phyloP scores from a whole-genome alignment of 2,888 invertebrate species.

The Nudaria mundana region DNA sequence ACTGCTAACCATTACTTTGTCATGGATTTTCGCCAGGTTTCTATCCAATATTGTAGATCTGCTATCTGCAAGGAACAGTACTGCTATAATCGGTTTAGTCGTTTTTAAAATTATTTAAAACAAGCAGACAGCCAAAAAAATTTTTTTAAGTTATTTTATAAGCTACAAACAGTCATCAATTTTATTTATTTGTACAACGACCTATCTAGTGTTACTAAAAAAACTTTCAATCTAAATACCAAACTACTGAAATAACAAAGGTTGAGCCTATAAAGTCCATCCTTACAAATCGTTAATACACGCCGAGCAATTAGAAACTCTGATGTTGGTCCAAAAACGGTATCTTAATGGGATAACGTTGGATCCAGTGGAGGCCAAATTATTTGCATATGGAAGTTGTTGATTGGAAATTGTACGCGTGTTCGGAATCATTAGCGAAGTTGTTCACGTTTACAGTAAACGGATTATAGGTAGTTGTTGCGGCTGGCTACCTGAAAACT shows the following conservation, averaged over 20 bases:
- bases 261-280: conserved; percentile 39
- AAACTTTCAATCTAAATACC: conserved; percentile 8
- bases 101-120: too few relatives aligned
- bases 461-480: conserved; percentile 20
- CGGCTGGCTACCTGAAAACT: not conserved
- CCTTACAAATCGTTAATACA: conserved; percentile 41
- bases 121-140: too few relatives aligned
- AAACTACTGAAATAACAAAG: conserved; percentile 31
- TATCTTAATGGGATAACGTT: conserved; percentile 42
- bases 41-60: too few relatives aligned
- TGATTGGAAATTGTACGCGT: conserved; percentile 40
- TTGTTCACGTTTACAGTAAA: conserved; percentile 24
- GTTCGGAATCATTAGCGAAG: conserved; percentile 35
- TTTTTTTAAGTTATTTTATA: too few relatives aligned
- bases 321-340: conserved; percentile 46
- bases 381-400: conserved; percentile 45
- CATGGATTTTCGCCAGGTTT: too few relatives aligned
- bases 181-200: too few relatives aligned
- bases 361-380: conserved; percentile 31
- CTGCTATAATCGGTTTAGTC: too few relatives aligned
- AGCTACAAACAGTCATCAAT: too few relatives aligned
- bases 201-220: not conserved
- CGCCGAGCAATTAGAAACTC: conserved; percentile 44
- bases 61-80: too few relatives aligned
- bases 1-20: too few relatives aligned